Evolutionary conservation across 2,888 invertebrate species (phyloP).

Genomic region (Desoria tigrina): DNA sequence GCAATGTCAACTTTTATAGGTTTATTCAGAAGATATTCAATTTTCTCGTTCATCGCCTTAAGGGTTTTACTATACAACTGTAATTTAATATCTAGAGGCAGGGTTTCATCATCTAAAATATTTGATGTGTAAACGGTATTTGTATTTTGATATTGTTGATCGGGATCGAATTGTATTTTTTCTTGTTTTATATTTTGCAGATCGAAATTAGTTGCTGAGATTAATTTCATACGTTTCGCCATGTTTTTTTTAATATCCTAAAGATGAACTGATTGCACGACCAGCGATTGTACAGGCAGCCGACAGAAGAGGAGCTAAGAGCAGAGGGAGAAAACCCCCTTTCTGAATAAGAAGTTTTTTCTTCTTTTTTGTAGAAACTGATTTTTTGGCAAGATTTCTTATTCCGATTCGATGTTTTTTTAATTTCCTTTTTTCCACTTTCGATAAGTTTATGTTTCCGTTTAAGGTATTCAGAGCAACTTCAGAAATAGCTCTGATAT

Average conservation of each 20-base stretch:
- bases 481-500: conserved; percentile 24
- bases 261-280: conserved; percentile 5
- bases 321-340: conserved; percentile 15
- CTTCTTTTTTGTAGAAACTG: conserved; percentile 11
- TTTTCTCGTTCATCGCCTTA: conserved; percentile 12
- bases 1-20: background rate
- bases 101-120: background rate
- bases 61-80: conserved; percentile 23
- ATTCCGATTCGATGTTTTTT: background rate
- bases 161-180: background rate
- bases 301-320: conserved; percentile 27
- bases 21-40: background rate
- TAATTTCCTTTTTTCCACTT: background rate
- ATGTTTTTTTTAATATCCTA: conserved; percentile 22
- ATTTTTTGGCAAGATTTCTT: conserved; percentile 13
- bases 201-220: conserved; percentile 9
- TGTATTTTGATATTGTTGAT: background rate
- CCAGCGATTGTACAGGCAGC: conserved; percentile 26
- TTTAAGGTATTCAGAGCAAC: conserved; percentile 10
- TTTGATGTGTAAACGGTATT: background rate
- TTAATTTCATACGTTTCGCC: conserved; percentile 38
- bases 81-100: conserved; percentile 41
- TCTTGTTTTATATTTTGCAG: background rate
- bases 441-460: background rate
- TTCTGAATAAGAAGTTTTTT: conserved; percentile 12